A percentile compares a stretch with the other conserved stretches of the same genome.
phyloP scores from a whole-genome alignment of 2,888 invertebrate genomes.

The Chrysomela aeneicollis region DNA sequence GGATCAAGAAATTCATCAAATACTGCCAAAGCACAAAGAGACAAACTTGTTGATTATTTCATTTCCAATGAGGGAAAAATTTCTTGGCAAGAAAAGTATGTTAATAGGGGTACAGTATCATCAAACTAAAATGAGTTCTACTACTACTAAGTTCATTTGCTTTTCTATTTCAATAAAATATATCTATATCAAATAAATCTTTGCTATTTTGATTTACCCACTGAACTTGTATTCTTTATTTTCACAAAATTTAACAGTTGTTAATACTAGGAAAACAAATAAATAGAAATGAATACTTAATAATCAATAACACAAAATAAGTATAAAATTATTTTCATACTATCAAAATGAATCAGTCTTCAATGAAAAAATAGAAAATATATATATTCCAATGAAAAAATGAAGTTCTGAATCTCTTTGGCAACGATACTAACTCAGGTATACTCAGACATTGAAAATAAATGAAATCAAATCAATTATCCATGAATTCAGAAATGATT shows the following conservation, averaged over 20 bases:
- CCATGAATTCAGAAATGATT: not conserved
- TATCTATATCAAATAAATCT: not conserved
- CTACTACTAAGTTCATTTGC: not conserved
- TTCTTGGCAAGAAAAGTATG: slow-evolving; percentile 11
- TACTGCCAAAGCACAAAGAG: not conserved
- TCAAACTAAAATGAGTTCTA: not conserved
- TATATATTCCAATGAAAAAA: not conserved
- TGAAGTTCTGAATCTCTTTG: not conserved
- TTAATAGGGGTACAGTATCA: not conserved
- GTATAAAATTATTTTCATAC: not conserved
- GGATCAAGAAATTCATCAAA: slow-evolving; percentile 4
- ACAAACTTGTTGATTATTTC: slow-evolving; percentile 5
- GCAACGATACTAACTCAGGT: not conserved
- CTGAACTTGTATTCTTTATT: no score
- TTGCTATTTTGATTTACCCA: no score
- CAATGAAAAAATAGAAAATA: not conserved
- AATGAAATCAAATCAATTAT: not conserved
- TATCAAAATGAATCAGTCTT: not conserved
- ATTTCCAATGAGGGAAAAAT: slow-evolving; percentile 10
- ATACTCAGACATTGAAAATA: not conserved
- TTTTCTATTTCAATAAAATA: not conserved
- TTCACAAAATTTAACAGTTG: no score
- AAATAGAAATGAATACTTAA: no score
- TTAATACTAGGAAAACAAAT: no score
- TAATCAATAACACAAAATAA: not conserved